Base-by-base conservation (phyloP, 2,113 vertebrate genomes). In the Lepus americanus region DNA sequence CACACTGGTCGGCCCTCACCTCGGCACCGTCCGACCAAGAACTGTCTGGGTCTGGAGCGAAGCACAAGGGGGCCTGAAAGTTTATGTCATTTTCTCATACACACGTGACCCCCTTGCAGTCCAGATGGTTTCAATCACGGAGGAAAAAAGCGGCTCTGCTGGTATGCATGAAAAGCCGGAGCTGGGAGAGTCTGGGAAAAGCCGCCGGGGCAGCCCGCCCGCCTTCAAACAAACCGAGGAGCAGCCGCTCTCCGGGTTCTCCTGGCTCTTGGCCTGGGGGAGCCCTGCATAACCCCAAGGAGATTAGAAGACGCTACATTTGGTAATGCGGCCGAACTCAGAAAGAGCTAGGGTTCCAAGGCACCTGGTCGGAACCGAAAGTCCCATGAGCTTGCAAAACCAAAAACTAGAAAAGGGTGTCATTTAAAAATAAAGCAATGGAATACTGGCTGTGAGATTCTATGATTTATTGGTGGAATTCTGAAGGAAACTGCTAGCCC, bases 71-170 rank as follows among this genome's bases (percentile, higher is more conserved):
- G 91, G 80, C 94, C 97, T 96, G 93, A 95, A 97, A 97, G 97
- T 97, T 97, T 96, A 97, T 97, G 97, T 97, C 97, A 97, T 97
- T 97, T 97, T 97, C 97, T 97, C 97, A 97, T 89, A 96, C 92
- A 97, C 97, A 97, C 97, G 97, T 97, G 97, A 97, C 89, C 95
- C 90, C 92, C 92, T 88, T 92, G 90, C 90, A 63, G 88, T 92
- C 97, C 97, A 97, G 97, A 97, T 97, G 97, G 97, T 97, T 97
- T 97, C 97, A 97, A 97, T 97, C 97, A 97, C 94, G 70, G 36
- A 96, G 95, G 97, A 96, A 97, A 96, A 97, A 97, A 97, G 97
- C 87, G 88, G 95, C 95, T 95, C 72, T 72, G 88, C 95, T 96
- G 97, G 97, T 97, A 97, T 97, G 97, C 97, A 96, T 72, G 97